These are phyloP conservation scores for Pseudanteris insignis DNA, from an alignment of 2,888 invertebrate species.

Conservation along the genomic window DNA sequence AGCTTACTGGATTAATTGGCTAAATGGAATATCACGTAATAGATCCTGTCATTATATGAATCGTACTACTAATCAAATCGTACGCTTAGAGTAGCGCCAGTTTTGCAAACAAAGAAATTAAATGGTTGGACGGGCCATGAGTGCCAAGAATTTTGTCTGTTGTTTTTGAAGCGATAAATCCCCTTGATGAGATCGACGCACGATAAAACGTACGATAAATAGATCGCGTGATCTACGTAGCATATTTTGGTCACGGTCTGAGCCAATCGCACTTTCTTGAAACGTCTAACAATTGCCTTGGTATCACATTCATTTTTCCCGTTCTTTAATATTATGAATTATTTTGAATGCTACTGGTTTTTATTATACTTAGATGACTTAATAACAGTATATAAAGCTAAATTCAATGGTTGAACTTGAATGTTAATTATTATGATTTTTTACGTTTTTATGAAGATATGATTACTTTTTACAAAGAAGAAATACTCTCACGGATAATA, in stretches of 20 bases:
- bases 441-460: too few relatives aligned
- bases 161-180: constrained; percentile 30
- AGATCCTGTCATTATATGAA: constrained; percentile 5
- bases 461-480: too few relatives aligned
- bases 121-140: constrained; percentile 11
- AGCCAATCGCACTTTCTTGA: constrained; percentile 14
- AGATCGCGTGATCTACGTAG: constrained; percentile 34
- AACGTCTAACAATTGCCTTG: constrained; percentile 26
- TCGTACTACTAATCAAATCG: constrained; percentile 18
- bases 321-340: constrained; percentile 12
- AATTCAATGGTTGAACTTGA: too few relatives aligned
- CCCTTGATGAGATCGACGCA: constrained; percentile 28
- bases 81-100: constrained; percentile 15
- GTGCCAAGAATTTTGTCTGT: constrained; percentile 39
- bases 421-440: too few relatives aligned
- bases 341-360: too few relatives aligned
- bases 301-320: constrained; percentile 22
- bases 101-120: constrained; percentile 31
- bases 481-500: too few relatives aligned
- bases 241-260: constrained; percentile 32
- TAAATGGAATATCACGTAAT: background rate
- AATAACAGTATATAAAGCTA: too few relatives aligned
- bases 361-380: too few relatives aligned
- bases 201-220: constrained; percentile 34
- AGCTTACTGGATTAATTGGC: too few relatives aligned